phyloP scores from a whole-genome alignment of 2,888 invertebrate species.

The Rhingia rostrata region DNA sequence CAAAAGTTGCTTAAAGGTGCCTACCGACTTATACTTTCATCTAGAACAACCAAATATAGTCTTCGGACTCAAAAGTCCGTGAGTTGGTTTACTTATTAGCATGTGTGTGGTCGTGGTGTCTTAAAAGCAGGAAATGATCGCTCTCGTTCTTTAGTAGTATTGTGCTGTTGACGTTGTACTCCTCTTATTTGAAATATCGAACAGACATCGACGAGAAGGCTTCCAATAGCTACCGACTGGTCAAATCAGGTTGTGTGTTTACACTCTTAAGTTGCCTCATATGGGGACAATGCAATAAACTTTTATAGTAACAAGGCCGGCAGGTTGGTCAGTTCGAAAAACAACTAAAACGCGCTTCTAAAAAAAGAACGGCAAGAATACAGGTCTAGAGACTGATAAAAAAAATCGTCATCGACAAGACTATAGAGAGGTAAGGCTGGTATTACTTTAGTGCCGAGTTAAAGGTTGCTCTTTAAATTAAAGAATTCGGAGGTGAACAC shows the following conservation, averaged over 20 bases:
- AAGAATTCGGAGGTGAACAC: neutral
- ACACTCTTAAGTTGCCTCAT: conserved; percentile 11
- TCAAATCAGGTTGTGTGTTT: conserved; percentile 30
- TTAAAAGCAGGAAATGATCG: conserved; percentile 39
- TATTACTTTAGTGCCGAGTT: neutral
- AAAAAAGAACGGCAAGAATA: conserved; percentile 16
- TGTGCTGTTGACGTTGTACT: neutral
- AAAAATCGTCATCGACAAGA: conserved; percentile 1
- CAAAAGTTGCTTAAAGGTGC: too few relatives aligned
- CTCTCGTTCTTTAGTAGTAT: conserved; percentile 1
- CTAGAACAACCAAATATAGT: neutral
- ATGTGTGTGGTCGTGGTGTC: conserved; percentile 4
- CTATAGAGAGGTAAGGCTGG: neutral
- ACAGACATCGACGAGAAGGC: neutral
- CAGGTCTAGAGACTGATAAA: neutral
- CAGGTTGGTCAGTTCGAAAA: conserved; percentile 42
- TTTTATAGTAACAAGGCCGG: conserved; percentile 70
- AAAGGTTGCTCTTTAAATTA: conserved; percentile 16
- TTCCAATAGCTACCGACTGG: neutral
- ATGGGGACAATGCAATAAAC: conserved; percentile 66
- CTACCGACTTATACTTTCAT: neutral
- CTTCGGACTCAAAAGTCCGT: neutral
- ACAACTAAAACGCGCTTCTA: conserved; percentile 10
- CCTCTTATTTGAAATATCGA: neutral
- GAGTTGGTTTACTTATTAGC: conserved; percentile 29